Evolutionary conservation across 2,113 vertebrate genomes (phyloP), one percentile per base, ranked within the genome.

Genomic region (Atlantisia rogersi): DNA sequence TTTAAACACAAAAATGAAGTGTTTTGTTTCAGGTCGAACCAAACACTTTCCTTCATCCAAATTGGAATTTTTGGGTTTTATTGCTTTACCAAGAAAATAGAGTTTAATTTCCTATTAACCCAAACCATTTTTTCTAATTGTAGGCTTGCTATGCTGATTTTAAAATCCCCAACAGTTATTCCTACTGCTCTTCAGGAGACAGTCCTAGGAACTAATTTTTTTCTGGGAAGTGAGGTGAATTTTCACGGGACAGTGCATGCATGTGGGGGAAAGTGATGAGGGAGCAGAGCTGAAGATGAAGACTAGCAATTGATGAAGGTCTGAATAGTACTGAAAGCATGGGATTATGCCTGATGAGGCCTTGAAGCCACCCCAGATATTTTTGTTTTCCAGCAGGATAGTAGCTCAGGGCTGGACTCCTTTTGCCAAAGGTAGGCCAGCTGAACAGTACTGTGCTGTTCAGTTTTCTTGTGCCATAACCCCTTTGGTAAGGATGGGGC

Each of bases 1-100:
- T 96, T 96, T 94, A 96, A 95, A 82, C 44, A 70, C 63, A 77
- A 80, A 96, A 94, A 94, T 95, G 62, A 69, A 94, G 77, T 76
- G 74, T 90, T 94, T 96, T 95, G 62, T 96, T 97, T 94, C 94
- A 96, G 87, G 63, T 94, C 2, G 78, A 85, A 94, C 58, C 77
- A 95, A 91, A 93, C 22, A 73, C 11, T 91, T 75, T 22, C 28
- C 58, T 70, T 85, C 82, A 87, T 94, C 84, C 93, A 80, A 90
- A 94, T 52, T 85, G 87, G 75, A 95, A 88, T 91, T 94, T 93
- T 62, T 11, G 89, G 50, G 28, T 85, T 94, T 94, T 90, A 90
- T 95, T 96, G 74, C 95, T 95, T 91, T 80, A 95, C 93, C 71
- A 82, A 94, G 91, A 95, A 95, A 95, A 93, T 77, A 85, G 32